These are phyloP conservation scores for Phengaris arion DNA, from an alignment of 2,888 invertebrate species.

Conservation along the genomic window DNA sequence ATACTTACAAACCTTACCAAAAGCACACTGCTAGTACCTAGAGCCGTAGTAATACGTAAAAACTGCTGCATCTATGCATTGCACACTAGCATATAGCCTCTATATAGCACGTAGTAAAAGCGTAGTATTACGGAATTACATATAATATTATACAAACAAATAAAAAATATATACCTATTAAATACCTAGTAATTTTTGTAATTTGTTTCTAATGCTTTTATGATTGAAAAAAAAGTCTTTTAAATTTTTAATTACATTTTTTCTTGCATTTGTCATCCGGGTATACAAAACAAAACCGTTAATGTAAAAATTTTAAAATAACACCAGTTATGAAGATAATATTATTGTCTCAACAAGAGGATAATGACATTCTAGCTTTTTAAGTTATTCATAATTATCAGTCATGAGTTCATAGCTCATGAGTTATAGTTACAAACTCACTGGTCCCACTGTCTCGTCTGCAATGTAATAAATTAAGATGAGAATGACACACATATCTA, in stretches of 20 bases:
- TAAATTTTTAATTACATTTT: no score
- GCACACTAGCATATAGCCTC: background rate
- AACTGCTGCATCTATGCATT: background rate
- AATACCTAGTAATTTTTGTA: no score
- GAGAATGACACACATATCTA: background rate
- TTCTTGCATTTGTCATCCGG: no score
- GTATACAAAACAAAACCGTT: no score
- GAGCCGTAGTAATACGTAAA: no score
- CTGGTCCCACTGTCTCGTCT: conserved; percentile 9
- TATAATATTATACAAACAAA: no score
- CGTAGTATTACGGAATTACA: no score
- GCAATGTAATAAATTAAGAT: background rate
- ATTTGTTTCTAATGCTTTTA: no score
- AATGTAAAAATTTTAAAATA: background rate
- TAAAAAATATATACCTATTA: no score
- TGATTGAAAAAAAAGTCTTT: no score
- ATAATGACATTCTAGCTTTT: background rate
- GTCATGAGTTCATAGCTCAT: background rate
- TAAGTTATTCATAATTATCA: conserved; percentile 10
- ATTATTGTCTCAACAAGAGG: background rate
- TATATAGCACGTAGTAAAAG: background rate
- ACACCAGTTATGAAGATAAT: background rate
- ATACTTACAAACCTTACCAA: background rate
- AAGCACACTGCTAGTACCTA: background rate
- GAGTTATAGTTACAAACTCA: background rate